These are phyloP conservation scores for Takifugu rubripes DNA, from an alignment of 2,797 vertebrate species.

Conservation along the genomic window DNA sequence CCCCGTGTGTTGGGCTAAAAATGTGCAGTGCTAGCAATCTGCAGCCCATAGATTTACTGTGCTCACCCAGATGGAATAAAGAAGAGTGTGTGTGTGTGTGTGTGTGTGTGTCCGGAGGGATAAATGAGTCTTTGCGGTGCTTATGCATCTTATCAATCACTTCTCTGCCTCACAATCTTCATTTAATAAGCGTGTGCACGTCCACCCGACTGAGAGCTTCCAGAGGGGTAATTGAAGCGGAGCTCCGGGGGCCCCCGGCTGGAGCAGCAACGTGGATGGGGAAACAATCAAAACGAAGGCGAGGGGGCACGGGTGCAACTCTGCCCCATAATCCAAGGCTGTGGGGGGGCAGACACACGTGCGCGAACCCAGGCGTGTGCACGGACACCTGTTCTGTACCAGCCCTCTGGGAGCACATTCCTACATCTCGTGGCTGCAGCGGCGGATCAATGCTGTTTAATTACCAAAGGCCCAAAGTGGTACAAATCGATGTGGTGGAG, in stretches of 20 bases:
- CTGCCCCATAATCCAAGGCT: background rate
- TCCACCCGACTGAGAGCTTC: conserved; percentile 1
- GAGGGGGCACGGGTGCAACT: background rate
- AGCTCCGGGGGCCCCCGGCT: conserved; percentile 18
- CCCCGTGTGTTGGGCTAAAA: conserved; percentile 52
- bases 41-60: conserved; percentile 72
- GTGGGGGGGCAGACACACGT: no score
- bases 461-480: conserved; percentile 72
- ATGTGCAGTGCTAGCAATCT: conserved; percentile 73
- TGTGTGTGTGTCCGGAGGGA: conserved; percentile 21
- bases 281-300: background rate
- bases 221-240: conserved; percentile 35
- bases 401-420: conserved; percentile 44
- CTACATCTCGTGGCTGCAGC: conserved; percentile 51
- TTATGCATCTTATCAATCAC: conserved; percentile 50
- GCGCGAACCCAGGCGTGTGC: background rate
- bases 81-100: conserved; percentile 28
- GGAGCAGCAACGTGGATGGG: background rate
- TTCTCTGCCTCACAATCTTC: conserved; percentile 23
- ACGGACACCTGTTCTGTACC: conserved; percentile 39
- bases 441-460: conserved; percentile 79
- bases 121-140: conserved; percentile 39
- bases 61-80: conserved; percentile 72
- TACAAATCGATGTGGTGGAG: conserved; percentile 64
- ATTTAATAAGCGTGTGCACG: conserved; percentile 33